Evolutionary conservation across 2,797 vertebrate genomes (phyloP).

Genomic region (Amphiprion clarkii): DNA sequence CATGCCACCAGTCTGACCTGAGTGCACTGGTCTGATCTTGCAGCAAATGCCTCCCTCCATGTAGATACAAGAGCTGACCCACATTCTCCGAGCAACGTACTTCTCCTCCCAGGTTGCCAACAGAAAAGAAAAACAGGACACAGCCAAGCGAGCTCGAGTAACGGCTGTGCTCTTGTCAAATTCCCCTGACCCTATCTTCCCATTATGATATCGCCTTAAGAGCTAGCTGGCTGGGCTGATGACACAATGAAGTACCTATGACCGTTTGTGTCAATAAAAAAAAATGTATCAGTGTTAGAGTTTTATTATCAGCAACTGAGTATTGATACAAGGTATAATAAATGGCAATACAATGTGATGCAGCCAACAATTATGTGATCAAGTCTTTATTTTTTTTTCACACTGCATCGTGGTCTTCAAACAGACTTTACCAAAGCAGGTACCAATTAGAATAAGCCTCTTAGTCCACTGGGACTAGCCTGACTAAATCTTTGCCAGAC

Average conservation of each 20-base stretch:
- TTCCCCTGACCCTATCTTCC: constrained; percentile 14
- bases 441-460: constrained; percentile 51
- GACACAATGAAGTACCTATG: not conserved
- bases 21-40: constrained; percentile 53
- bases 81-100: constrained; percentile 75
- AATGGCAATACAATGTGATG: constrained; percentile 9
- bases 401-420: constrained; percentile 2
- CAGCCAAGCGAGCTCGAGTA: constrained; percentile 19
- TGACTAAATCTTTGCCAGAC: constrained; percentile 51
- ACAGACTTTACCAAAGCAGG: constrained; percentile 36
- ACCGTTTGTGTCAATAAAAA: constrained; percentile 6
- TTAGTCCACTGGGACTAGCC: constrained; percentile 57
- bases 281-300: not conserved
- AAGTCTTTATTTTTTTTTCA: constrained; percentile 19
- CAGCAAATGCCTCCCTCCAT: constrained; percentile 62
- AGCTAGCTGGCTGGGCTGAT: constrained; percentile 11
- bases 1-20: constrained; percentile 54
- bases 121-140: constrained; percentile 59
- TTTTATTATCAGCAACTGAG: constrained; percentile 1
- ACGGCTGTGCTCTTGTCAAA: constrained; percentile 39
- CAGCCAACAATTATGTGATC: constrained; percentile 2
- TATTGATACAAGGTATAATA: constrained; percentile 27
- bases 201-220: constrained; percentile 25
- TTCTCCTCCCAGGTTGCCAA: constrained; percentile 62
- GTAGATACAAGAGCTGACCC: constrained; percentile 76